Base-by-base conservation (phyloP, 2,888 invertebrate genomes). In the Harpalus rufipes region DNA sequence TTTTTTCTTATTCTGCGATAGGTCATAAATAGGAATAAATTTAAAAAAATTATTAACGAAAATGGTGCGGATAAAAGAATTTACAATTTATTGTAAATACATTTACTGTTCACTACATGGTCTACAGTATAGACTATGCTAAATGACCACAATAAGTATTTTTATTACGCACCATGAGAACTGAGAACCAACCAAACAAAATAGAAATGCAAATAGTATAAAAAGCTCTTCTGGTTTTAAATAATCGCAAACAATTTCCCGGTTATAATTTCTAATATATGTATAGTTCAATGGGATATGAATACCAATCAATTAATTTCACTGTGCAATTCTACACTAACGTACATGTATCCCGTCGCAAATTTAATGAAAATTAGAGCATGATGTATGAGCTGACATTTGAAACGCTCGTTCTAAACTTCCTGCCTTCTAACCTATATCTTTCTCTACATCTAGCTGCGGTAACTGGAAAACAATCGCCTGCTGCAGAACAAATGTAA, bases 281-380 rank as follows among this genome's bases (percentile, higher is more conserved):
- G 6, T 32, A 68, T 68, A 12, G 39, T 21, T 21, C n/a, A 68
- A 14, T 25, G n/a, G 8, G 51, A 44, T 18, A 74, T 44, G 18
- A 44, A 74, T 44, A 21, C 5, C 44, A 74, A 74, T 44, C 72
- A 74, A 68, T 68, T 68, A 41, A 44, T 74, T 14, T 74, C 14
- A 18, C 8, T 18, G 10, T 18, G 44, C 8, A 44, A 44, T 21
- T 10, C 44, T 41, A 74, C 51, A 74, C 72, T 44, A 18, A 18
- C 72, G 51, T 44, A 44, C 5, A 25, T 65, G 65, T 21, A n/a
- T 44, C 7, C 72, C 21, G 39, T 14, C 25, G 51, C 41, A 51
- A 63, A 68, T 68, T 68, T 68, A 68, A 68, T 74, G 72, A 74
- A 74, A 74, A 74, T 74, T 25, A 18, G 41, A 44, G 72, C 14